Base-by-base conservation (phyloP, 2,888 invertebrate species). In the Sminthurinus aureus region DNA sequence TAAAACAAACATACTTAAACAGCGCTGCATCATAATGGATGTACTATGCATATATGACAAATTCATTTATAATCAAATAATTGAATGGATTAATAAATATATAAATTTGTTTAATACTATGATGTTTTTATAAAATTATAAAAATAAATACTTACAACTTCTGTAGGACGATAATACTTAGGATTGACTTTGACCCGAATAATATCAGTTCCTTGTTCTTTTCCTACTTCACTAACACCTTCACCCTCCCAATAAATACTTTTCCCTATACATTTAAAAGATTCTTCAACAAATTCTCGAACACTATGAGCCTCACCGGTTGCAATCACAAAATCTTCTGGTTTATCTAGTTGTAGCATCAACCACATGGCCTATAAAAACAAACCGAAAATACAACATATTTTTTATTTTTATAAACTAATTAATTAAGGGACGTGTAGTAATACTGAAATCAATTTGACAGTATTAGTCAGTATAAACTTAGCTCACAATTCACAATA, bases 321-420 rank as follows among this genome's bases (percentile, higher is more conserved):
- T 8, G 99, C 98, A 88, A 99, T 97, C 8, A 99, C 99, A 92
- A 95, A 99, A 91, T 99, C 99, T 80, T 98, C 96, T 0, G 99
- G 96, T 64, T 91, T 91, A 0, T 96, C 94, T 90, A 95, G 95
- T 90, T 99, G 99, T 20, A 99, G 92, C 97, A 99, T 99, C 90
- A 98, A 91, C 98, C 99, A 99, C 99, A 99, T 99, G 0, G 98
- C 99, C 95, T 96, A 69, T 22, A 69, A 20, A 67, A 22, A 22
- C 3, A n/a, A 69, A 69, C 20, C 2, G n/a, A 11, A 69, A n/a
- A 69, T 11, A 69, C 69, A 22, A 20, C 1, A 2, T 64, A n/a
- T 64, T 64, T 58, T 12, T 15, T 58, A 12, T 9, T 58, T 12
- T 12, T 58, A 58, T 58, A 12, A 12, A n/a, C 0, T 64, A 64